Evolutionary conservation across 1,140 invertebrate species (phyloP), one percentile per base, ranked within the genome.

Genomic region (Acromyrmex heyeri): DNA sequence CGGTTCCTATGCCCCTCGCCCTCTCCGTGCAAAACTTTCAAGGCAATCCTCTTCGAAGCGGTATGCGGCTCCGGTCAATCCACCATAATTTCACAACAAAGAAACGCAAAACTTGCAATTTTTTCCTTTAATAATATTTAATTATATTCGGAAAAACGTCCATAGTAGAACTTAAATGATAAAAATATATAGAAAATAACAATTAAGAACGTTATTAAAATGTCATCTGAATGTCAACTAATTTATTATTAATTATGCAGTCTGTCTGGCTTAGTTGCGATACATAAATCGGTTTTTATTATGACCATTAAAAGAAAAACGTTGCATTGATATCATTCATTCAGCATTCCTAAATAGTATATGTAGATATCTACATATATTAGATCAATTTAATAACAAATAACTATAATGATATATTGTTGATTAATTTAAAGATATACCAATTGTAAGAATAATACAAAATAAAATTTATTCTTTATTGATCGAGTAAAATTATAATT

Each of bases 11-110:
- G 55, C 62, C 81, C 24, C 30, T 57, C 38, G 21, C 55, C 55
- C 67, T 79, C 76, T 67, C 72, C 65, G 76, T 87, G 87, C 87
- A 82, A 91, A 91, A 88, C 83, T 91, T 77, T 91, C 90, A 91
- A 91, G 90, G 90, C 72, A 89, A 91, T 89, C 90, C 82, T 91
- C 79, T 91, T 91, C 62, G 55, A 62, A 69, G 67, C 65, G 65
- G 61, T 65, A 57, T 76, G 78, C 48, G 59, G n/a, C 82, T 81
- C 59, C 44, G 53, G 38, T 61, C 65, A 50, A 82, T 69, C 73
- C 77, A 62, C 73, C 65, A 75, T 64, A 85, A 90, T 90, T 90
- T 87, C 70, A 65, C 88, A 79, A 72, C 24, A 86, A 24, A 48
- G 55, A 82, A 70, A 81, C 14, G 12, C 34, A 34, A 53, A 55